phyloP scores from a whole-genome alignment of 2,888 invertebrate species.

The Aphidoletes aphidimyza region DNA sequence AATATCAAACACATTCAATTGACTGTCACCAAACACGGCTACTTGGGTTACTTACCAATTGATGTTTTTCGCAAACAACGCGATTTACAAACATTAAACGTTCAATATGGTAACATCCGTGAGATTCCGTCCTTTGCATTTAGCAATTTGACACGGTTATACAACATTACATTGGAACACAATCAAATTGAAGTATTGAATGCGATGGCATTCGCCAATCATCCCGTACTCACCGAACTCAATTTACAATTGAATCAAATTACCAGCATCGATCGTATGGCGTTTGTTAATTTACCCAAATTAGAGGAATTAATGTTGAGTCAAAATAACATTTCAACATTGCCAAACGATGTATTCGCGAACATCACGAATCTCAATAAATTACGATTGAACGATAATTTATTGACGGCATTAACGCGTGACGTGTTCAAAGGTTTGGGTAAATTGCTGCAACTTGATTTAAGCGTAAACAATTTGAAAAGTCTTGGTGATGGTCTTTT shows the following conservation, averaged over 20 bases:
- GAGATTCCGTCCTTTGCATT: conserved; percentile 78
- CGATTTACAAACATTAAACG: conserved; percentile 74
- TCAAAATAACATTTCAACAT: conserved; percentile 84
- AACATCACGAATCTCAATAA: conserved; percentile 79
- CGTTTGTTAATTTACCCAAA: conserved; percentile 78
- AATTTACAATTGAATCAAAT: conserved; percentile 82
- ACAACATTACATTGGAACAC: conserved; percentile 74
- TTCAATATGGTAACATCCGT: conserved; percentile 78
- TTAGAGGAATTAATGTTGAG: conserved; percentile 81
- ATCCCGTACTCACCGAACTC: conserved; percentile 75
- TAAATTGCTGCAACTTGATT: conserved; percentile 77
- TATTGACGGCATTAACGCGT: conserved; percentile 78
- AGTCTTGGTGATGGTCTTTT: conserved; percentile 84
- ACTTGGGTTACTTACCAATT: conserved; percentile 77
- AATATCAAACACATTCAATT: conserved; percentile 77
- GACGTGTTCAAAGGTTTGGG: conserved; percentile 82
- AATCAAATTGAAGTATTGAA: conserved; percentile 77
- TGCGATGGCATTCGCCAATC: conserved; percentile 77
- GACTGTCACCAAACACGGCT: conserved; percentile 76
- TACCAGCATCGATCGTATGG: conserved; percentile 76
- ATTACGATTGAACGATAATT: conserved; percentile 83
- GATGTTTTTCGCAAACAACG: conserved; percentile 75
- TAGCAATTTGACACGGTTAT: conserved; percentile 76
- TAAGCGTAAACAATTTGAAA: conserved; percentile 79
- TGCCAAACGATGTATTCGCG: conserved; percentile 86